Percentiles rank a stretch among this genome's conserved stretches.
Conservation (phyloP, 2,797 vertebrate species). For the Perodicticus potto region DNA sequence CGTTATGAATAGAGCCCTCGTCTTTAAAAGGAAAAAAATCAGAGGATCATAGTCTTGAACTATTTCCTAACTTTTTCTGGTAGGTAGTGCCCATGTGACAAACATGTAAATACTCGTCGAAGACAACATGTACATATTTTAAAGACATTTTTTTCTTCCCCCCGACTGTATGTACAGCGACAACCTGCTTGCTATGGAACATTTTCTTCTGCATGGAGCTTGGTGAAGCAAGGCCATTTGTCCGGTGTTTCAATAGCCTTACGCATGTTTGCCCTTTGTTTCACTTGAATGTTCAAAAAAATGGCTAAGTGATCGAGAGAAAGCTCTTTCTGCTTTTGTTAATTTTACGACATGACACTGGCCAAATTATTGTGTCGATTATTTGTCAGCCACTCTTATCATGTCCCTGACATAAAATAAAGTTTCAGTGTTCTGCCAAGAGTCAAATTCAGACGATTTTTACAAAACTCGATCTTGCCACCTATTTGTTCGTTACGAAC, state of each 20-base stretch:
- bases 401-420: conserved; percentile 66
- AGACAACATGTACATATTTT: conserved; percentile 88
- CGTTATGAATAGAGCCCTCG: conserved; percentile 59
- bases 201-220: conserved; percentile 89
- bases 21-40: conserved; percentile 74
- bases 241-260: conserved; percentile 88
- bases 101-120: conserved; percentile 87
- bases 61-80: conserved; percentile 79
- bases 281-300: conserved; percentile 86
- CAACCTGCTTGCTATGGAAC: conserved; percentile 86
- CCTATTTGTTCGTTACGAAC: conserved; percentile 56
- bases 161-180: conserved; percentile 84
- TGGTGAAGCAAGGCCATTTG: conserved; percentile 84
- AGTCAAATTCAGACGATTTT: conserved; percentile 63
- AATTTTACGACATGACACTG: conserved; percentile 80
- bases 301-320: conserved; percentile 79
- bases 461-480: not conserved
- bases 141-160: conserved; percentile 83
- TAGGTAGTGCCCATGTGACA: conserved; percentile 72
- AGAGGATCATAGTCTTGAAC: conserved; percentile 74
- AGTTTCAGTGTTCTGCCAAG: conserved; percentile 62
- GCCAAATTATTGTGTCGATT: conserved; percentile 66
- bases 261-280: conserved; percentile 87
- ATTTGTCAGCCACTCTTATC: conserved; percentile 58
- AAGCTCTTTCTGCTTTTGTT: conserved; percentile 82